Percentiles rank a stretch among this genome's conserved stretches.
Conservation (phyloP, 2,797 vertebrate genomes). For the Myoxocephalus aenaeus region DNA sequence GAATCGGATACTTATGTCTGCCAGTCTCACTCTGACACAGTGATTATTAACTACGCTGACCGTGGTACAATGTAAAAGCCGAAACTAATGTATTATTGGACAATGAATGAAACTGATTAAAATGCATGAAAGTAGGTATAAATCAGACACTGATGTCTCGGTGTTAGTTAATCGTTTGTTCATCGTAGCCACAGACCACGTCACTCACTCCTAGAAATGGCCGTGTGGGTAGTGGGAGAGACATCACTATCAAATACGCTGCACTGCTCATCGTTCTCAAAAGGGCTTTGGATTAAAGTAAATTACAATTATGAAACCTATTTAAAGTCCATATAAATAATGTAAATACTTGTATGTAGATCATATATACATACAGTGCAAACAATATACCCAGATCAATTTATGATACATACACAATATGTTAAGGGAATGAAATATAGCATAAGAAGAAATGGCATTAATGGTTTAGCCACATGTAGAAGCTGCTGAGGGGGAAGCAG, state of each 20-base stretch:
- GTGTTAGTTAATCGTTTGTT: constrained; percentile 58
- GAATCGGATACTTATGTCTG: constrained; percentile 31
- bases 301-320: constrained; percentile 67
- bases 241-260: constrained; percentile 65
- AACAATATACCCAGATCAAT: constrained; percentile 58
- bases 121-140: constrained; percentile 77
- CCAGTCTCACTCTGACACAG: constrained; percentile 25
- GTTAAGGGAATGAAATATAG: constrained; percentile 23
- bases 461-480: not conserved
- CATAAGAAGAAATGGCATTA: not conserved
- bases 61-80: constrained; percentile 60
- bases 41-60: constrained; percentile 34
- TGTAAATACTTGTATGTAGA: constrained; percentile 83
- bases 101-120: constrained; percentile 67
- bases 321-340: constrained; percentile 79
- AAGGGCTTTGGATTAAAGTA: constrained; percentile 83
- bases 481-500: constrained; percentile 38
- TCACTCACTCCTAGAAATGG: constrained; percentile 34
- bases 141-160: constrained; percentile 55
- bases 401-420: constrained; percentile 50
- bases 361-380: constrained; percentile 76
- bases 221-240: not conserved
- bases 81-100: constrained; percentile 65
- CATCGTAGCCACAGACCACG: constrained; percentile 46
- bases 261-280: constrained; percentile 77